A percentile compares a stretch with the other conserved stretches of the same genome.
Conservation (phyloP, 2,797 vertebrate species). For the Knipowitschia caucasica region DNA sequence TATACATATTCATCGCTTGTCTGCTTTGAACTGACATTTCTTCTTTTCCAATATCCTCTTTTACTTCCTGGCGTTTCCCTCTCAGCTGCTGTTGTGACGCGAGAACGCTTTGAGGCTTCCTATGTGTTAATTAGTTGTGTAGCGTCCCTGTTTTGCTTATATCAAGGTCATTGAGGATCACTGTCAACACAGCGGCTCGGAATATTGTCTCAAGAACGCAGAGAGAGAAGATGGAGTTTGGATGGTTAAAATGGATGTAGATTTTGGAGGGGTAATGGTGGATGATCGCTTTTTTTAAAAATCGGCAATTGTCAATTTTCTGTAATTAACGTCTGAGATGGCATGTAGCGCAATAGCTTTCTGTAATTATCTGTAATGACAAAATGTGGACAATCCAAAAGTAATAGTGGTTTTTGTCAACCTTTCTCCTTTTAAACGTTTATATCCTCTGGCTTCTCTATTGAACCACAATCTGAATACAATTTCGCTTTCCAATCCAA, state of each 20-base stretch:
- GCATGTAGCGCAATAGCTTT: too few species aligned
- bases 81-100: slow-evolving; percentile 27
- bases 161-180: slow-evolving; percentile 46
- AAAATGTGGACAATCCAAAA: too few species aligned
- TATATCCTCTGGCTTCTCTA: too few species aligned
- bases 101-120: slow-evolving; percentile 49
- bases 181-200: slow-evolving; percentile 29
- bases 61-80: slow-evolving; percentile 26
- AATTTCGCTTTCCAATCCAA: too few species aligned
- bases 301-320: too few species aligned
- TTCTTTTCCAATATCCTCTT: slow-evolving; percentile 6
- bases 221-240: background rate
- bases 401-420: too few species aligned
- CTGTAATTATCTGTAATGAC: background rate
- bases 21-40: slow-evolving; percentile 40
- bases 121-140: slow-evolving; percentile 57
- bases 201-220: slow-evolving; percentile 2
- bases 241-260: too few species aligned
- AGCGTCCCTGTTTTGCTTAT: slow-evolving; percentile 20
- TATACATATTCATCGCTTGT: slow-evolving; percentile 21
- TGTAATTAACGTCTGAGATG: too few species aligned
- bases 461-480: too few species aligned
- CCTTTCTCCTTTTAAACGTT: too few species aligned
- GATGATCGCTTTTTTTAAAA: too few species aligned
- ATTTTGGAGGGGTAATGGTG: too few species aligned